Base-by-base conservation (phyloP, 1,140 invertebrate genomes). In the Heliothis virescens region DNA sequence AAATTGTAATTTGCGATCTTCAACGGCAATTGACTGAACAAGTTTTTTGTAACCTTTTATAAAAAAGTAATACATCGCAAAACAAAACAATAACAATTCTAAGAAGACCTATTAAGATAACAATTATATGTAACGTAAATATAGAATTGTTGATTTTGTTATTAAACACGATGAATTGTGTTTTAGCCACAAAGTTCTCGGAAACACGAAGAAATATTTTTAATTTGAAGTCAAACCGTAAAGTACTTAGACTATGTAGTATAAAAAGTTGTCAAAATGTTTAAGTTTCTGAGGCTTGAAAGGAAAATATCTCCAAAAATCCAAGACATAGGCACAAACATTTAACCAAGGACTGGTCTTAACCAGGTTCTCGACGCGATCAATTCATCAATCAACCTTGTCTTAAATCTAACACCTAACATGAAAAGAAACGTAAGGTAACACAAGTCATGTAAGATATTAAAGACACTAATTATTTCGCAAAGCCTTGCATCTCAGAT, bases 401-500 rank as follows among this genome's bases (percentile, higher is more conserved):
- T 13, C 3, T 5, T 18, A 65, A 47, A 3, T 26, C 57, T 26
- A 60, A 60, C 11, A 48, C 4, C 63, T 48, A 11, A 47, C 16
- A 48, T 1, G 63, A 67, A 16, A 48, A 48, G 41, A 48, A 67
- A 67, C 41, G 7, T 67, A 16, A 67, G 34, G 16, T 41, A 48
- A 67, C 41, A 48, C 3, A 12, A 18, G 16, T 57, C 41, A 18
- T 18, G 41, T 48, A 13, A 48, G 41, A 11, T 11, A 21, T 67
- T 67, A 67, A 67, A 67, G 0, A 48, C 63, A 48, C 41, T 67
- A 67, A 67, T 67, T 67, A 67, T 67, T 48, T 67, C 63, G 21
- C 41, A 12, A 67, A 48, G 41, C 63, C 41, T 69, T 50, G 47
- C 34, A 69, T 21, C 18, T 69, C 18, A 15, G 67, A 53, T 52